A percentile compares a stretch with the other conserved stretches of the same genome.
phyloP scores from a whole-genome alignment of 2,888 invertebrate species.

The Brenthis ino region DNA sequence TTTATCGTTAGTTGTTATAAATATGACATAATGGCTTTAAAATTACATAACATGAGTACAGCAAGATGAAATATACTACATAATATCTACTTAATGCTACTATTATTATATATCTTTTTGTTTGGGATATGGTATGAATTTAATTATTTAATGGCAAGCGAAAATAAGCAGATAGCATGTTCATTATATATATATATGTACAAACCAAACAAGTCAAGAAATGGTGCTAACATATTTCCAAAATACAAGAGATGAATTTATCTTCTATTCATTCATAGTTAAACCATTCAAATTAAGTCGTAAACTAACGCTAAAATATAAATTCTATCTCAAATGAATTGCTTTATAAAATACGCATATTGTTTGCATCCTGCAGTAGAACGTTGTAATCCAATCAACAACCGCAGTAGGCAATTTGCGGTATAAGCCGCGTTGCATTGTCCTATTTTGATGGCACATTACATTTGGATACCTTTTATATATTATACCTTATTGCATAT shows the following conservation, averaged over 20 bases:
- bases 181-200: too few relatives aligned
- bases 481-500: background rate
- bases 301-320: background rate
- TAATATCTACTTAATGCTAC: too few relatives aligned
- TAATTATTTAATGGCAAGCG: too few relatives aligned
- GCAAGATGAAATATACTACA: background rate
- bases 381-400: conserved; percentile 50
- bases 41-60: background rate
- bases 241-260: conserved; percentile 1
- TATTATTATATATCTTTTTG: too few relatives aligned
- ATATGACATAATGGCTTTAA: background rate
- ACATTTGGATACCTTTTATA: conserved; percentile 3
- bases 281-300: background rate
- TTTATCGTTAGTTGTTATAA: conserved; percentile 1
- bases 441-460: conserved; percentile 23
- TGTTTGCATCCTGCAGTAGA: conserved; percentile 36
- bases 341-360: conserved; percentile 30
- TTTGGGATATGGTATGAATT: too few relatives aligned
- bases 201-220: too few relatives aligned
- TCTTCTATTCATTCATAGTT: background rate
- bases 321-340: conserved; percentile 17
- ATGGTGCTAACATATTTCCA: background rate
- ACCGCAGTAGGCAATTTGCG: conserved; percentile 49
- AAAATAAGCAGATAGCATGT: too few relatives aligned
- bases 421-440: conserved; percentile 39